Percentiles rank a stretch among this genome's conserved stretches.
Evolutionary conservation across 2,888 invertebrate species (phyloP).

Genomic region (Belgica antarctica): DNA sequence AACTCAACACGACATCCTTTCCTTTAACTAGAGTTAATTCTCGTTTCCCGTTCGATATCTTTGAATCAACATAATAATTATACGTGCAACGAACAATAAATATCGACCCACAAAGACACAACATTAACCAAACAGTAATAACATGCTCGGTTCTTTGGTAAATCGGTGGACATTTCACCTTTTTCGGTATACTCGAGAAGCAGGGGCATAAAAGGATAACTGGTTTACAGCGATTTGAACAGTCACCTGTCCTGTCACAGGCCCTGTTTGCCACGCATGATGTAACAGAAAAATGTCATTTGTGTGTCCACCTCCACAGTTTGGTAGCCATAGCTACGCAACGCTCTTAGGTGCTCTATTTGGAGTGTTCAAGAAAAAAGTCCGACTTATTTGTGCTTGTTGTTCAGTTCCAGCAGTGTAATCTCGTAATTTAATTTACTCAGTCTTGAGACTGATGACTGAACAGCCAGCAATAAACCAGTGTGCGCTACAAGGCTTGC

Average conservation of each 20-base stretch:
- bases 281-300: too few species aligned
- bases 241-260: too few species aligned
- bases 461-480: background rate
- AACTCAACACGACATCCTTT: conserved; percentile 16
- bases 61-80: background rate
- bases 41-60: background rate
- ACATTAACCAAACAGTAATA: conserved; percentile 13
- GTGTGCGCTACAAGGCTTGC: background rate
- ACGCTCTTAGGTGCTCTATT: background rate
- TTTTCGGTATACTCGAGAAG: too few species aligned
- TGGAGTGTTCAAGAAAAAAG: too few species aligned
- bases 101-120: background rate
- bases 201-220: too few species aligned
- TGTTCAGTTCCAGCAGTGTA: background rate
- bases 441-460: too few species aligned
- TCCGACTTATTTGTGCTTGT: background rate
- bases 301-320: background rate
- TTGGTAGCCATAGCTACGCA: background rate
- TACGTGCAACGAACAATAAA: background rate
- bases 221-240: too few species aligned
- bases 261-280: too few species aligned
- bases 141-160: background rate
- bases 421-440: conserved; percentile 7
- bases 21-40: background rate
- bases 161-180: too few species aligned